Base-by-base conservation (phyloP, 2,888 invertebrate species). In the Ernsta delagoae region DNA sequence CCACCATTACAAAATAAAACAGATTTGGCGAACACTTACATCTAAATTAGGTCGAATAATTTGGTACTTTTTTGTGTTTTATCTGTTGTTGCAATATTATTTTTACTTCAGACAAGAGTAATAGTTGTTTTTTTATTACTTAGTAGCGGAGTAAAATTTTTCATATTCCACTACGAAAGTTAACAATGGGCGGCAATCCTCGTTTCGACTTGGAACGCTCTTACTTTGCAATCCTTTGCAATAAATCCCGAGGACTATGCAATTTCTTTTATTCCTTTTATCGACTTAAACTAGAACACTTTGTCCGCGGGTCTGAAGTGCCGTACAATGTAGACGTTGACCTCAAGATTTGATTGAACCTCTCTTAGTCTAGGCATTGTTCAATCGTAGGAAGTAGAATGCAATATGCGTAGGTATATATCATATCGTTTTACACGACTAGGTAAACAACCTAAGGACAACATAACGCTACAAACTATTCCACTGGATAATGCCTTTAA, bases 281-380 rank as follows among this genome's bases (percentile, higher is more conserved):
- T 70, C 69, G 69, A 70, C 69, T 70, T 70, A 70, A 64, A 70
- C 64, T 70, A 64, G 69, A 70, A 64, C 69, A 70, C 69, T 70
- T 70, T 64, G 69, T 63, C 63, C 63, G 59, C 62, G 41, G 31
- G 59, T 41, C 50, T 54, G 64, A 53, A 64, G 45, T 53, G 61
- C 62, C 62, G 43, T 63, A 63, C 63, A 68, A 68, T 61, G 59
- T 59, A 69, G 56, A 69, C 43, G 59, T 63, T 69, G 69, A 63
- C 69, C 62, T 69, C 48, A 39, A 59, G 39, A 41, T 39, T 59
- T 59, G 36, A 36, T 36, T 11, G 3, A 36, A 56, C n/a, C n/a
- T 56, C 34, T 56, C 54, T 50, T 16, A 8, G 50, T 50, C 50
- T 24, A 8, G 50, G 16, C 16, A 50, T 7, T 56, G 11, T 56